Conservation (phyloP, 2,888 invertebrate species). For the Lasioglossum zephyrum region DNA sequence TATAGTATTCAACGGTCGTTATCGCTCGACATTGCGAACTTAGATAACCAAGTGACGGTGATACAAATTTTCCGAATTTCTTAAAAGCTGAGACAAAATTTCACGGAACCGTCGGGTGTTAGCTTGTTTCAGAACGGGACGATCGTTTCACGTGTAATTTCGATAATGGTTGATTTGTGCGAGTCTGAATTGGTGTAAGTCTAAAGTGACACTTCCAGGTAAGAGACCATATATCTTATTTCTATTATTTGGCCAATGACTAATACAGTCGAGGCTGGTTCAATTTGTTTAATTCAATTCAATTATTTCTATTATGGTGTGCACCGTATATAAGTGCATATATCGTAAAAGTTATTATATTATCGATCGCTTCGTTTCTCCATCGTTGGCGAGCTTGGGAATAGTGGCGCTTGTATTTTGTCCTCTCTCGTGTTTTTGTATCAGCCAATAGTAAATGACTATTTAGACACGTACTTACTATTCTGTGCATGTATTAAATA, state of each 20-base stretch:
- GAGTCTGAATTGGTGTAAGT: neutral
- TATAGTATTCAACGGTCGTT: neutral
- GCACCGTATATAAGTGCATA: neutral
- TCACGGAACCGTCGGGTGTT: neutral
- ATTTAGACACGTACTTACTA: slow-evolving; percentile 1
- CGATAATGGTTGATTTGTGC: neutral
- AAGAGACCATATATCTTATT: slow-evolving; percentile 26
- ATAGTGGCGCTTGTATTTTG: slow-evolving; percentile 26
- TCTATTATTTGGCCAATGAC: neutral
- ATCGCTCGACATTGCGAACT: slow-evolving; percentile 23
- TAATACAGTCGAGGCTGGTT: too few species aligned
- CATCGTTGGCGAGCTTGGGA: slow-evolving; percentile 25
- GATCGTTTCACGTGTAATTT: neutral
- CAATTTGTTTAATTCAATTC: too few species aligned
- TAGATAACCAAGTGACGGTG: slow-evolving; percentile 18
- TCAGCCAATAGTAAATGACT: slow-evolving; percentile 30
- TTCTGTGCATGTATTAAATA: neutral
- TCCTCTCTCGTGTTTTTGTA: slow-evolving; percentile 34
- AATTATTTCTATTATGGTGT: slow-evolving; percentile 17
- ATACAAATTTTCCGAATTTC: neutral
- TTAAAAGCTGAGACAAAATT: neutral
- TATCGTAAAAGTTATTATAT: slow-evolving; percentile 57
- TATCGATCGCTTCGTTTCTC: slow-evolving; percentile 32
- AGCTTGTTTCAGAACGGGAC: neutral
- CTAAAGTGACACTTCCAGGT: slow-evolving; percentile 50